Evolutionary conservation across 2,113 vertebrate species (phyloP).

Genomic region (Alethe castanea): DNA sequence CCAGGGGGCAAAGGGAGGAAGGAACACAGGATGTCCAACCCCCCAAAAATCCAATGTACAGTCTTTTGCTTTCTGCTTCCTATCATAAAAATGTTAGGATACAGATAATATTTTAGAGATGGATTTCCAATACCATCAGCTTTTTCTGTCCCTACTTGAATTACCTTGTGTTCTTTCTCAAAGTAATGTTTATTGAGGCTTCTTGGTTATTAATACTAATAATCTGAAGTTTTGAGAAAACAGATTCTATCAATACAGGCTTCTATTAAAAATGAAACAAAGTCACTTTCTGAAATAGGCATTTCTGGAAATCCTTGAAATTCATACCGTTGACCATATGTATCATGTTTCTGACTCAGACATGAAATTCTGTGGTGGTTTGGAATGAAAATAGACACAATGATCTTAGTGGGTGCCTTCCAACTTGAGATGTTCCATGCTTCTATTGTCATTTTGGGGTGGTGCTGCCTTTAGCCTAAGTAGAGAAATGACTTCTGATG

Average conservation of each 20-base stretch:
- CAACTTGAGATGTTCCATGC: neutral
- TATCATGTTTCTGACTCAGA: neutral
- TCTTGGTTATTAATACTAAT: neutral
- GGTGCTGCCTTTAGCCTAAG: neutral
- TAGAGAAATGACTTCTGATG: neutral
- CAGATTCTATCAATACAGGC: neutral
- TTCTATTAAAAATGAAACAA: neutral
- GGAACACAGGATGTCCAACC: rapidly evolving
- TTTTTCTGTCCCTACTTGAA: neutral
- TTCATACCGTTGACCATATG: neutral
- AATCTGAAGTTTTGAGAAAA: neutral
- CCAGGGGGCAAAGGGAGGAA: rapidly evolving
- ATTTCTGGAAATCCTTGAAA: neutral
- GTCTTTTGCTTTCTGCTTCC: neutral
- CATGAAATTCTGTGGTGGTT: neutral
- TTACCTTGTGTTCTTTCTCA: neutral
- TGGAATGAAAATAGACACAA: neutral
- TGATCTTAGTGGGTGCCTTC: neutral
- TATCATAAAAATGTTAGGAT: neutral
- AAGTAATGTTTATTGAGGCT: neutral
- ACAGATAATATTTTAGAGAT: neutral
- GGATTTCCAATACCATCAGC: neutral
- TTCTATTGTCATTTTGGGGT: neutral
- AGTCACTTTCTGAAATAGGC: neutral
- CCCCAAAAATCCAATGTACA: neutral